These are phyloP conservation scores for Anhinga anhinga DNA, from an alignment of 2,113 vertebrate genomes.

Conservation along the genomic window DNA sequence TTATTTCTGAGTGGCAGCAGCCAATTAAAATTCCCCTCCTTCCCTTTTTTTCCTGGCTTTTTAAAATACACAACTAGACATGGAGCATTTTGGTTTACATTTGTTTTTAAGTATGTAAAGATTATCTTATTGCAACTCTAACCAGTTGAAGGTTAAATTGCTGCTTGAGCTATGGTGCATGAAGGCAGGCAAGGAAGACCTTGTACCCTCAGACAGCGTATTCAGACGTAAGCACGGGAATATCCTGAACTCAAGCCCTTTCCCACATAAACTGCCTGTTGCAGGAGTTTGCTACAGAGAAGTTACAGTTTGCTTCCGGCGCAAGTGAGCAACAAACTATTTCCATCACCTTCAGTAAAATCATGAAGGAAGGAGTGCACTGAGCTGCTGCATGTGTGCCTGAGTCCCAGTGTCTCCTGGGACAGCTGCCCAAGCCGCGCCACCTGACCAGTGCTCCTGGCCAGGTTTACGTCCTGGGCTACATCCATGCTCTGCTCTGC, in stretches of 20 bases:
- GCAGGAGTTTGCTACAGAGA: neutral
- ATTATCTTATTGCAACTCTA: neutral
- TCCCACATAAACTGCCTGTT: neutral
- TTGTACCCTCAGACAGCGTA: neutral
- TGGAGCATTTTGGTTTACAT: neutral
- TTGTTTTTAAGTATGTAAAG: neutral
- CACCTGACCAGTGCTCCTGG: neutral
- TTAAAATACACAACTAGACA: neutral
- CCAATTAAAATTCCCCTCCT: neutral
- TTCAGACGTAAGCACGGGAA: neutral
- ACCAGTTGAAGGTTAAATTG: neutral
- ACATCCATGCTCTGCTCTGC: neutral
- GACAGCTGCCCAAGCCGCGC: neutral
- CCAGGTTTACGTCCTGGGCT: rapidly evolving
- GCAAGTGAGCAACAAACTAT: neutral
- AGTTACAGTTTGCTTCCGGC: neutral
- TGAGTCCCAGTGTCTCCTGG: neutral
- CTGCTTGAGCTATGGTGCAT: neutral
- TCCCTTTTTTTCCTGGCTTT: neutral
- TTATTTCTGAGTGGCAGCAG: constrained; percentile 21
- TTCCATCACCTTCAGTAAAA: neutral
- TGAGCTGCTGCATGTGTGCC: neutral
- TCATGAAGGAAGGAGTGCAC: neutral
- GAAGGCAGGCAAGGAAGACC: neutral
- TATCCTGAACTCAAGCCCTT: neutral